phyloP scores from a whole-genome alignment of 2,113 vertebrate species.

The Ictalurus furcatus region DNA sequence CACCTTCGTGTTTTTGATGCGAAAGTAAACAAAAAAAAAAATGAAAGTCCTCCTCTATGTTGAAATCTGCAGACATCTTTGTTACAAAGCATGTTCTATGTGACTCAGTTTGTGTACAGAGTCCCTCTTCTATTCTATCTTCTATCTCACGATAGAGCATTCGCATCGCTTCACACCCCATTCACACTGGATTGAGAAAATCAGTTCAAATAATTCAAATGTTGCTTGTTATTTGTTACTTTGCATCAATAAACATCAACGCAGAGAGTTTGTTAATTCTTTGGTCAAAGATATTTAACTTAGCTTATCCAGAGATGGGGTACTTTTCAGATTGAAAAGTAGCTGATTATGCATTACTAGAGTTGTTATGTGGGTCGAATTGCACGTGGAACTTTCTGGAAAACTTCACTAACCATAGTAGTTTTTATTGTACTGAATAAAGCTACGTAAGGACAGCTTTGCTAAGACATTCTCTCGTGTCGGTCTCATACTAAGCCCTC shows the following conservation, averaged over 20 bases:
- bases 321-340: background rate
- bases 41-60: too few species aligned
- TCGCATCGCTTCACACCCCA: background rate
- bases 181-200: background rate
- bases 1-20: too few species aligned
- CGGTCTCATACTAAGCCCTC: background rate
- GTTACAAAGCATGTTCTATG: too few species aligned
- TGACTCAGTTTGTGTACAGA: too few species aligned
- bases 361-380: background rate
- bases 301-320: background rate
- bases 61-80: too few species aligned
- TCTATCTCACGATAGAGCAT: too few species aligned
- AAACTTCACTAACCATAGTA: background rate
- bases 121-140: too few species aligned
- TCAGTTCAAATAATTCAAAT: background rate
- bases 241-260: background rate
- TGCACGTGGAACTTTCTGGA: background rate
- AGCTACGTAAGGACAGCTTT: background rate
- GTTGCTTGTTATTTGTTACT: background rate
- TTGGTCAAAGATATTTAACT: background rate
- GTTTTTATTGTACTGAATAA: background rate
- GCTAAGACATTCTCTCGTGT: background rate
- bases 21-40: too few species aligned
- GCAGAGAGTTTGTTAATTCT: background rate
- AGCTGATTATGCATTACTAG: background rate